These are phyloP conservation scores for Sesamia nonagrioides DNA, from an alignment of 1,140 invertebrate genomes.

Conservation along the genomic window DNA sequence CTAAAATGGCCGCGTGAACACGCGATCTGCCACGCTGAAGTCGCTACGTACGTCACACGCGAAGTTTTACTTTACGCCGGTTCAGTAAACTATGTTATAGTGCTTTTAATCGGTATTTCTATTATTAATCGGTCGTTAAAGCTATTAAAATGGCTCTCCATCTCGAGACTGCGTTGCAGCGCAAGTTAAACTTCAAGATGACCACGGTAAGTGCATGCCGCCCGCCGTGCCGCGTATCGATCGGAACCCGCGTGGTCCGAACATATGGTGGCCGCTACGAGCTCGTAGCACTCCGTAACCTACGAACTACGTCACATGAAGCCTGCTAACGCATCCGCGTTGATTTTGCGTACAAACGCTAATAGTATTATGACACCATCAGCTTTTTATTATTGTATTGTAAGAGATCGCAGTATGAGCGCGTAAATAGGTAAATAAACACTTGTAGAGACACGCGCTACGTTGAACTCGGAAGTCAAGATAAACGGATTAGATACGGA, in stretches of 20 bases:
- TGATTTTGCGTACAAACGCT: constrained; percentile 40
- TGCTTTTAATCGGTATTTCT: constrained; percentile 64
- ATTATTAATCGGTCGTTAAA: constrained; percentile 62
- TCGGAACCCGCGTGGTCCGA: constrained; percentile 78
- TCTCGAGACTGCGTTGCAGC: constrained; percentile 84
- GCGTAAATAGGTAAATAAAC: constrained; percentile 80
- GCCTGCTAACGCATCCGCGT: constrained; percentile 45
- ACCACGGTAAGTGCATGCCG: constrained; percentile 86
- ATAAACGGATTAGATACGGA: constrained; percentile 7
- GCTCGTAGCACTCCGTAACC: constrained; percentile 70
- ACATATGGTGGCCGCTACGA: constrained; percentile 81
- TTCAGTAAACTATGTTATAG: constrained; percentile 79
- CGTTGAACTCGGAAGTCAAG: constrained; percentile 46
- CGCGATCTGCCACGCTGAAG: constrained; percentile 79
- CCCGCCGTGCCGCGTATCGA: constrained; percentile 74
- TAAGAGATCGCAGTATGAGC: constrained; percentile 45
- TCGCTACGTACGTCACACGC: constrained; percentile 74
- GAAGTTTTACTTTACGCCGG: constrained; percentile 72
- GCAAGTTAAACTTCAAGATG: constrained; percentile 86
- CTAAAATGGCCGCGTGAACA: constrained; percentile 84
- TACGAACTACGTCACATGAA: constrained; percentile 58
- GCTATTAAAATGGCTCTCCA: constrained; percentile 79
- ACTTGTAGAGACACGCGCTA: constrained; percentile 74
- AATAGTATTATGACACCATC: constrained; percentile 46
- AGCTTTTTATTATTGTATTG: constrained; percentile 37